Base-by-base conservation (phyloP, 2,797 vertebrate genomes). In the Pipistrellus kuhlii region DNA sequence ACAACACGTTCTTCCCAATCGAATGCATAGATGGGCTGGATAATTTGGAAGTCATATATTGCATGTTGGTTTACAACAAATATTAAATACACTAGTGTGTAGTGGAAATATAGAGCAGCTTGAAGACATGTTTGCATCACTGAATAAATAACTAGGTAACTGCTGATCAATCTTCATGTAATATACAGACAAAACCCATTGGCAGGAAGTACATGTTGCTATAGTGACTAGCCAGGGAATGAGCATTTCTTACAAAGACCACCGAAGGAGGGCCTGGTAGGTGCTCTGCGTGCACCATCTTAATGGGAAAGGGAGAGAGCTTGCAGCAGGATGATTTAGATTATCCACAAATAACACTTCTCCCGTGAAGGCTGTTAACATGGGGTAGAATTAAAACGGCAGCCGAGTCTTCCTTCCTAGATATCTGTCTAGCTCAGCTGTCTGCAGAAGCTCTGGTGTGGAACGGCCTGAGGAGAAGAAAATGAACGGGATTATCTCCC, bases 11-110 rank as follows among this genome's bases (percentile, higher is more conserved):
- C 94, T 94, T 81, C 78, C 94, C 95, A 96, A 98, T 97, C 96
- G 96, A 97, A 98, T 97, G 95, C 91, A 97, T 97, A 88, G 41
- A 96, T 91, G 95, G 73, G 96, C 32, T 95, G 89, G 97, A 95
- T 97, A 97, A 97, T 97, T 97, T 96, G 96, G 72, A 96, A 96
- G 86, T 69, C 75, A 55, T 91, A 93, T 96, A 96, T 78, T 96
- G 53, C 32, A 85, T 57, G 55, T 78, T 92, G 88, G 41, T 90
- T 98, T 97, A 97, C 97, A 96, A 97, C 95, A 97, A 97, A 96
- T 97, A 95, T 97, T 97, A 97, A 97, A 94, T 96, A 84, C 80
- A 23, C 53, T 55, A 55, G 20, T 55, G 95, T 97, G 95, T 96
- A 97, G 96, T 96, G 90, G 72, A 64, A 94, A 94, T 87, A 64